Conservation (phyloP, 30 jellyfish, hydroid and myxozoan species). For the Clytia hemisphaerica region DNA sequence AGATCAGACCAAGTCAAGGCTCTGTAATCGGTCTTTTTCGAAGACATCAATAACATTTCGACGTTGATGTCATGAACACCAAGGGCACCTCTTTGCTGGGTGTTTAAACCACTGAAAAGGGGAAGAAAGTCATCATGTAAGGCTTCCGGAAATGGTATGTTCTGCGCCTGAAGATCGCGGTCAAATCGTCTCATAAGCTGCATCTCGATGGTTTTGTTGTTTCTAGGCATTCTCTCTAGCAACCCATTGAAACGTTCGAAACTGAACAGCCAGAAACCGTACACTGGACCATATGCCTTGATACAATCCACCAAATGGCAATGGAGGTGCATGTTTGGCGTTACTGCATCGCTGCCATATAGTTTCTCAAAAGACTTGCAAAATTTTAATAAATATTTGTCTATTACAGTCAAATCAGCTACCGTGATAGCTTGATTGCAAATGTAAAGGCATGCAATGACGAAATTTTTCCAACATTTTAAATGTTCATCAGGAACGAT, state of each 20-base stretch:
- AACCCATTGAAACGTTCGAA: not conserved
- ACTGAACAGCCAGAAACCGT: not conserved
- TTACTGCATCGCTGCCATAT: not conserved
- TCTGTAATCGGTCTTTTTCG: not conserved
- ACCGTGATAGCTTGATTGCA: not conserved
- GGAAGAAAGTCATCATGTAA: not conserved
- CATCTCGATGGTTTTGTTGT: not conserved
- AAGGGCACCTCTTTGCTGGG: too few relatives aligned
- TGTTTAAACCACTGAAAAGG: not conserved
- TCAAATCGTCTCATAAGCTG: not conserved
- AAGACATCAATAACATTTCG: not conserved
- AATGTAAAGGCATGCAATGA: not conserved
- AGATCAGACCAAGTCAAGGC: too few relatives aligned
- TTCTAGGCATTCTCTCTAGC: not conserved
- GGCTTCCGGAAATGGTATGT: not conserved
- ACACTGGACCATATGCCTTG: not conserved
- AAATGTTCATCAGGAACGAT: slow-evolving; percentile 1
- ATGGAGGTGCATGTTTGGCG: slow-evolving; percentile 15
- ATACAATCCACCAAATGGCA: not conserved
- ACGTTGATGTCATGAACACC: not conserved
- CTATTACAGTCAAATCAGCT: not conserved
- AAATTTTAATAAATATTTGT: not conserved
- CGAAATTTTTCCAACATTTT: not conserved
- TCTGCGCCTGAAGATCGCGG: not conserved
- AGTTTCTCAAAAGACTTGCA: not conserved